Base-by-base conservation (phyloP, 2,888 invertebrate species). In the Apotomis capreana region DNA sequence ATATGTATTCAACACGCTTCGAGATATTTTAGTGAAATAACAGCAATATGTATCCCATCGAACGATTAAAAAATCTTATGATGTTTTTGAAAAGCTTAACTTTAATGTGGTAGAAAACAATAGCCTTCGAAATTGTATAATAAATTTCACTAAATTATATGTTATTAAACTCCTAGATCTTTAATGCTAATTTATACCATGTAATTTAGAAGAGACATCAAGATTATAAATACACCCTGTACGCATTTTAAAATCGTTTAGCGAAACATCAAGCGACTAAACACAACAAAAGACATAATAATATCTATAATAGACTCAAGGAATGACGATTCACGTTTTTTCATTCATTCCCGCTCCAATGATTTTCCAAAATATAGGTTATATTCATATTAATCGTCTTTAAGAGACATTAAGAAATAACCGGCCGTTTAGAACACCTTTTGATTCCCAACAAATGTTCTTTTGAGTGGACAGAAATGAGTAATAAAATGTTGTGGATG, bases 271-370 rank as follows among this genome's bases (percentile, higher is more conserved):
- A 81, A 84, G 80, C 84, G 78, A 81, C 79, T 85, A 82, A 81
- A 83, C 79, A 80, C 77, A 81, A 90, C 87, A 91, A 90, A 84
- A 78, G 81, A 77, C 75, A 81, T 86, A 88, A 88, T 88, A 88
- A 83, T 83, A 86, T 86, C 84, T 83, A 86, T 85, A 87, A 84
- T 80, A 78, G 76, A 80, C 76, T 82, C 82, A 76, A 80, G 83
- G 84, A 83, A 73, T 69, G 69, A 69, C 73, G 46, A 69, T 69
- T 59, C 59, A 55, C 69, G 57, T 80, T 83, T 81, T 83, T 74
- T 75, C 79, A 80, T 68, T 76, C 76, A 73, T 83, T 83, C 79
- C 83, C 87, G 88, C 87, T 81, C 80, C 83, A 77, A 57, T 76
- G 86, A 85, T 85, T 85, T 87, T 89, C 89, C 79, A 75, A 74